These are phyloP conservation scores for Sebastes dallii DNA, from an alignment of 2,797 vertebrate genomes.

Conservation along the genomic window DNA sequence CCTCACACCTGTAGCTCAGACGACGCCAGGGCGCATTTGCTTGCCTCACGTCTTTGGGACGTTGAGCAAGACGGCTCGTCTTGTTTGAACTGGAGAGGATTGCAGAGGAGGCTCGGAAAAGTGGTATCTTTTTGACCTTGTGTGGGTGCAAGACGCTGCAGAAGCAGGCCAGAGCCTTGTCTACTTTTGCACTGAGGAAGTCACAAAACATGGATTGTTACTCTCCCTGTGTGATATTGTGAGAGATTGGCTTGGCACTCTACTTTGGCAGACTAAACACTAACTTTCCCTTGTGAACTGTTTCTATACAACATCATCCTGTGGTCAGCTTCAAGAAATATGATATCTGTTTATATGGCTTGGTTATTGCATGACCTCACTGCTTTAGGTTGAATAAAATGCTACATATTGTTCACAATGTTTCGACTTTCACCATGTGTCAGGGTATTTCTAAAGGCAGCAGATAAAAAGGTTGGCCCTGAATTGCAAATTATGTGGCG, in stretches of 20 bases:
- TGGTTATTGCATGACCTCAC: constrained; percentile 1
- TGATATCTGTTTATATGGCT: constrained; percentile 5
- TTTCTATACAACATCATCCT: constrained; percentile 29
- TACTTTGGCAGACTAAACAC: constrained; percentile 35
- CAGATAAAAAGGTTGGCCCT: not conserved
- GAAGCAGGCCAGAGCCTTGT: constrained; percentile 57
- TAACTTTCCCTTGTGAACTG: constrained; percentile 25
- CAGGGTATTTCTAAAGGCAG: constrained; percentile 6
- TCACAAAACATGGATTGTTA: constrained; percentile 58
- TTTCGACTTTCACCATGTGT: not conserved
- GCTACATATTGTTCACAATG: not conserved
- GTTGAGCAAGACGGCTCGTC: constrained; percentile 16
- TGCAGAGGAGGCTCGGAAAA: not conserved
- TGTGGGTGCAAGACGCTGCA: constrained; percentile 20
- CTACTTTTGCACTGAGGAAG: constrained; percentile 31
- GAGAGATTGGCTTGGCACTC: constrained; percentile 17
- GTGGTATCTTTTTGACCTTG: constrained; percentile 52
- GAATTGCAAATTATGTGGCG: constrained; percentile 1
- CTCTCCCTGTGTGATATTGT: constrained; percentile 19
- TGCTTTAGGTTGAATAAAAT: constrained; percentile 6
- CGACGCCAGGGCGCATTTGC: not conserved
- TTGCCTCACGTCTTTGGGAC: constrained; percentile 3
- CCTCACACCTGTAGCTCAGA: constrained; percentile 44
- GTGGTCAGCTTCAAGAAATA: constrained; percentile 19
- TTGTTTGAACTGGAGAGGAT: constrained; percentile 14